A percentile compares a stretch with the other conserved stretches of the same genome.
phyloP scores from a whole-genome alignment of 1,140 invertebrate genomes.

The Chelonus insularis region DNA sequence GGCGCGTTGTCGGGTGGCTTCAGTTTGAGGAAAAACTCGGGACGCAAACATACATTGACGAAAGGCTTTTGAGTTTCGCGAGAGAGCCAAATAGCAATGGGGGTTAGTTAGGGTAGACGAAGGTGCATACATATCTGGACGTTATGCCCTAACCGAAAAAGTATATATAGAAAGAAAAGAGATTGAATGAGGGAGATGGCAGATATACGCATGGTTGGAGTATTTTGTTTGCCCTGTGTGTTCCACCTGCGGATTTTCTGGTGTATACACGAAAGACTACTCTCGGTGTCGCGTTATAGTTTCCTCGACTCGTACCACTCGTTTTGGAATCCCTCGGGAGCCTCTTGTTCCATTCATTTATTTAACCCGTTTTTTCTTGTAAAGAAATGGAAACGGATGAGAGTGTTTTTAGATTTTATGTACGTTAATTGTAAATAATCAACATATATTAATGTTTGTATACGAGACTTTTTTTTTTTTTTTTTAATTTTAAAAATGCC shows the following conservation, averaged over 20 bases:
- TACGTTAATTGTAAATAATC: background rate
- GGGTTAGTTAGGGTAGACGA: background rate
- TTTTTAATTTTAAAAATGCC: background rate
- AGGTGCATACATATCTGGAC: conserved; percentile 9
- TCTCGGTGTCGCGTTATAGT: conserved; percentile 11
- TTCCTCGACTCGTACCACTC: background rate
- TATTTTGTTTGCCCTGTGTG: conserved; percentile 14
- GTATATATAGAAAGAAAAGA: background rate
- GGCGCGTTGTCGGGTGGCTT: conserved; percentile 3
- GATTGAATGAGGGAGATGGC: background rate
- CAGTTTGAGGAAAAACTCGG: conserved; percentile 17
- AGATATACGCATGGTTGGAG: background rate
- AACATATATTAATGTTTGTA: too few relatives aligned
- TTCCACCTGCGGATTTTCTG: conserved; percentile 23
- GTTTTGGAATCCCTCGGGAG: background rate
- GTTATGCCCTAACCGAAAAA: background rate
- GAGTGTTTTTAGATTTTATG: background rate
- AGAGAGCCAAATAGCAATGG: conserved; percentile 11
- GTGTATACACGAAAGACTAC: conserved; percentile 28
- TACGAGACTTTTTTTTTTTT: background rate
- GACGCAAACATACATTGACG: conserved; percentile 20
- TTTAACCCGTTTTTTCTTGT: background rate
- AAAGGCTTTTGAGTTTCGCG: conserved; percentile 16
- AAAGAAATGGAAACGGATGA: background rate
- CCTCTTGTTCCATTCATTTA: conserved; percentile 4